A percentile compares a stretch with the other conserved stretches of the same genome.
These are phyloP conservation scores for Pygoscelis antarcticus DNA, from an alignment of 2,113 vertebrate species.

Conservation along the genomic window DNA sequence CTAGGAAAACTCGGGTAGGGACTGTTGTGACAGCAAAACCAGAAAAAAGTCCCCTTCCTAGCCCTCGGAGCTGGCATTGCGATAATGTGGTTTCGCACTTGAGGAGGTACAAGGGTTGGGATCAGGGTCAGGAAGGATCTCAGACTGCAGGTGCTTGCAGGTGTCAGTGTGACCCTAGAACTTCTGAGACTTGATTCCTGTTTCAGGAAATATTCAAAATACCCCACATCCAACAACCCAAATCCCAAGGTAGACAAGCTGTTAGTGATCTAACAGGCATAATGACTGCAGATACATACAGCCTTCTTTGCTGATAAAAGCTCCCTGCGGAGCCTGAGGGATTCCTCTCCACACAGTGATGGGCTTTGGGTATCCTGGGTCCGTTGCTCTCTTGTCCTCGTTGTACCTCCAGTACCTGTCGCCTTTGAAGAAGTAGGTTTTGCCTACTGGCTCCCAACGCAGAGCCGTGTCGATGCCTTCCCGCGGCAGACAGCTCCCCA, in stretches of 20 bases:
- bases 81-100: not conserved
- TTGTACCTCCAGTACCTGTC: constrained; percentile 98
- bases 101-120: not conserved
- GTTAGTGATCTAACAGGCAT: rapidly evolving
- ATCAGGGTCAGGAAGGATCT: not conserved
- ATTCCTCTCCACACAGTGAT: constrained; percentile 96
- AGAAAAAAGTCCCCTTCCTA: not conserved
- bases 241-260: not conserved
- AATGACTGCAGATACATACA: constrained; percentile 79
- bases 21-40: not conserved
- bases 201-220: not conserved
- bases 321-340: constrained; percentile 92
- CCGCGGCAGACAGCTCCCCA: constrained; percentile 90
- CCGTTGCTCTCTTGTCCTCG: constrained; percentile 88
- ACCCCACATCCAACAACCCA: not conserved
- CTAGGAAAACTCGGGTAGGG: not conserved
- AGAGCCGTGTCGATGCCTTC: constrained; percentile 94
- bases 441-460: constrained; percentile 94
- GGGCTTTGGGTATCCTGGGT: constrained; percentile 94
- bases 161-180: not conserved
- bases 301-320: constrained; percentile 97
- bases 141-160: not conserved
- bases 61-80: not conserved
- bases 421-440: constrained; percentile 98
- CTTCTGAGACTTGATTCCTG: not conserved